Base-by-base conservation (phyloP, 2,888 invertebrate species). In the Caenorhabditis afra region DNA sequence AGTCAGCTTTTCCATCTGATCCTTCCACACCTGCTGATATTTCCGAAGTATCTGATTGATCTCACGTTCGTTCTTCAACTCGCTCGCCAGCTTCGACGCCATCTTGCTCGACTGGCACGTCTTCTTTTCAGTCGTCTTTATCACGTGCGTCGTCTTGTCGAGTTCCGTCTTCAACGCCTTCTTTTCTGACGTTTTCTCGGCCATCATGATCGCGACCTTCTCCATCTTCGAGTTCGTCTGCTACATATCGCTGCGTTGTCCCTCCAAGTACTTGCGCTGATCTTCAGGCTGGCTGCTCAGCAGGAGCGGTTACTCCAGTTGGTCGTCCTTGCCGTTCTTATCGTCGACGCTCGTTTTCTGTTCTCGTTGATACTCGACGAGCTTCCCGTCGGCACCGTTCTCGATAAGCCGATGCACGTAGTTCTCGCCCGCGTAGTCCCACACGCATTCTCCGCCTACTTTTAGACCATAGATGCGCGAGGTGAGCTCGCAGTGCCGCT, bases 341-440 rank as follows among this genome's bases (percentile, higher is more conserved):
- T 74, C 70, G 37, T 71, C 73, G 20, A 23, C 47, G 7, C 58
- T 75, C 49, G 50, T 12, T 50, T 65, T 66, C n/a, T 18, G 18
- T 11, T 68, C 70, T 20, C 85, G 77, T 35, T 87, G 88, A 45
- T 91, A 90, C 83, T 92, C 91, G 14, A 99, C 97, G 88, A 97
- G 92, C 45, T 84, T 84, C 29, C 82, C 82, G 39, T 82, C 81
- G 1, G 65, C 67, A 50, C 74, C 81, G 57, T 81, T 80, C 92
- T 97, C 97, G 23, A 99, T 94, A 45, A 99, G 92, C 14, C 99
- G 94, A 92, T 97, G 97, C 10, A 96, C 96, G 92, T 96, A 97
- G 91, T 95, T 96, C 91, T 97, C 96, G 85, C 97, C 97, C 62
- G 97, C 97, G 91, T 99, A 99, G 91, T 99, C 99, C 99, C 99